A percentile compares a stretch with the other conserved stretches of the same genome.
Evolutionary conservation across 2,113 vertebrate species (phyloP).

Genomic region (Centropus unirufus): DNA sequence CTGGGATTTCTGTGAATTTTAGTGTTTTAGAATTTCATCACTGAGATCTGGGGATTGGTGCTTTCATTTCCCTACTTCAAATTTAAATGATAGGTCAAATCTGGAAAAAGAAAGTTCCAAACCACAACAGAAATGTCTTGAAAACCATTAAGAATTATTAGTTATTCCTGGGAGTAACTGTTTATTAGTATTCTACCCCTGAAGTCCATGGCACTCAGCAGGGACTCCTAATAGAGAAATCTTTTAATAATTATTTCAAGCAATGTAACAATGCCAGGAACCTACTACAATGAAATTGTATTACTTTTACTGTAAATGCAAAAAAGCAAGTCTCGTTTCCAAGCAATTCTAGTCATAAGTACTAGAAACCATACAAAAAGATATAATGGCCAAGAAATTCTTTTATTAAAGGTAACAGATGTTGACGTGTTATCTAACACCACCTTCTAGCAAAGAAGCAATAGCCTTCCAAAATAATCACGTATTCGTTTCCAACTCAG

Average conservation of each 20-base stretch:
- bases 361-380: not conserved
- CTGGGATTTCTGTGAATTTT: not conserved
- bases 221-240: not conserved
- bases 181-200: conserved; percentile 18
- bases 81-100: not conserved
- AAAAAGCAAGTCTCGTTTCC: not conserved
- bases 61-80: not conserved
- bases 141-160: conserved; percentile 10
- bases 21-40: not conserved
- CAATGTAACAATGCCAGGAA: not conserved
- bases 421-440: not conserved
- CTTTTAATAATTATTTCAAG: not conserved
- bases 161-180: conserved; percentile 15
- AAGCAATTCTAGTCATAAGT: not conserved
- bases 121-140: not conserved
- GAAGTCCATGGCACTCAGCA: not conserved
- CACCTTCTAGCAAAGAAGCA: not conserved
- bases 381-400: not conserved
- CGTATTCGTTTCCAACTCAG: not conserved
- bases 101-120: not conserved
- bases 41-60: not conserved
- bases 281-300: not conserved
- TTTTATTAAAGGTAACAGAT: not conserved
- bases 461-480: not conserved
- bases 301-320: not conserved